phyloP scores from a whole-genome alignment of 2,113 vertebrate species.

The Odocoileus virginianus region DNA sequence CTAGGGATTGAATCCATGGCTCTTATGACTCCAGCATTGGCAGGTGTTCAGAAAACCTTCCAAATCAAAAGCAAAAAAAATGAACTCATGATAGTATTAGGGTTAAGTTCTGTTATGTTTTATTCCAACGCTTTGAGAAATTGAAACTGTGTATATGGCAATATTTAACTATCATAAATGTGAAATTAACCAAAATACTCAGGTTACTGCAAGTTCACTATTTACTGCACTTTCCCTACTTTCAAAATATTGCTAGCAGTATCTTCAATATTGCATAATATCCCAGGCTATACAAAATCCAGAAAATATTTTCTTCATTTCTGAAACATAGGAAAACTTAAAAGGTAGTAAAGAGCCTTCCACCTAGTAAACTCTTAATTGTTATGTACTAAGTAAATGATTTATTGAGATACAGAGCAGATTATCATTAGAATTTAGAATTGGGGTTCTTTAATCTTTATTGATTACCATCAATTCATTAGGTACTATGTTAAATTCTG shows the following conservation, averaged over 20 bases:
- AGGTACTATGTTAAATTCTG: neutral
- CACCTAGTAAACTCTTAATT: neutral
- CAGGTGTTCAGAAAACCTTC: neutral
- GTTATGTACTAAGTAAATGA: neutral
- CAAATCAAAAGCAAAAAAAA: neutral
- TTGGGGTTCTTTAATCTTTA: neutral
- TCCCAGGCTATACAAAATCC: neutral
- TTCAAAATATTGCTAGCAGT: neutral
- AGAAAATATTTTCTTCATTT: neutral
- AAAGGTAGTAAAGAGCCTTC: neutral
- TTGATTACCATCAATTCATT: neutral
- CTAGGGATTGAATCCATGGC: neutral
- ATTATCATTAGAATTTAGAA: neutral
- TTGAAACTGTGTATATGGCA: neutral
- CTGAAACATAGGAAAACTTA: neutral
- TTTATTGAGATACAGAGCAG: neutral
- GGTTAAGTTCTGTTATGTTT: neutral
- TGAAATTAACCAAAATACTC: neutral
- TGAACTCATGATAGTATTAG: neutral
- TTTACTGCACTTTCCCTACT: neutral
- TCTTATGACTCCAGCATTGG: neutral
- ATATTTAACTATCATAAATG: neutral
- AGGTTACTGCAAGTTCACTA: neutral
- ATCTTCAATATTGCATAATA: neutral
- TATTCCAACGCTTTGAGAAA: neutral